Conservation (phyloP, 2,113 vertebrate genomes). For the Odontesthes bonariensis region DNA sequence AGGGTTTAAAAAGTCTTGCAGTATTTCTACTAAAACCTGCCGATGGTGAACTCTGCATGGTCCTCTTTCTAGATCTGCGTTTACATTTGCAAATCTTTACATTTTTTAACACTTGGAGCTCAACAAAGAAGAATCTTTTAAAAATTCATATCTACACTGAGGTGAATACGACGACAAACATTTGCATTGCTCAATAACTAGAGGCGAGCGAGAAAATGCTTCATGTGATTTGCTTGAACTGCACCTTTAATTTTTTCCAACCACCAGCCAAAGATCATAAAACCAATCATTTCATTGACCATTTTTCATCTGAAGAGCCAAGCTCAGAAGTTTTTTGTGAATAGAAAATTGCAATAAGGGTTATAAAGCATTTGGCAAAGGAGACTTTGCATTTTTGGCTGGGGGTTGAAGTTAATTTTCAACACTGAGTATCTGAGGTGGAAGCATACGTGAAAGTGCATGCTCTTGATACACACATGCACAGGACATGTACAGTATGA, state of each 20-base stretch:
- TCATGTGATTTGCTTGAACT: constrained; percentile 7
- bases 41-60: background rate
- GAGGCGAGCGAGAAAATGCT: background rate
- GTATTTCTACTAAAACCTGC: background rate
- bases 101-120: no score
- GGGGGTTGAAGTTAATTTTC: constrained; percentile 19
- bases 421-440: background rate
- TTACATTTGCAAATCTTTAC: no score
- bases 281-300: background rate
- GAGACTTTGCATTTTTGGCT: background rate
- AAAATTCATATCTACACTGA: no score
- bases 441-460: constrained; percentile 32
- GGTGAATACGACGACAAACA: no score
- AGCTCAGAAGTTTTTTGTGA: background rate
- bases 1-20: no score
- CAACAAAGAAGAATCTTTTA: no score
- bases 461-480: constrained; percentile 54
- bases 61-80: no score
- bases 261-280: constrained; percentile 32
- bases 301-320: no score
- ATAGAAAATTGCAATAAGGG: background rate
- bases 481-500: constrained; percentile 9
- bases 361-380: background rate
- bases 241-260: constrained; percentile 6
- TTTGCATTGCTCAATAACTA: background rate